Evolutionary conservation across 2,797 vertebrate species (phyloP).

Genomic region (Spinus olivaceus): DNA sequence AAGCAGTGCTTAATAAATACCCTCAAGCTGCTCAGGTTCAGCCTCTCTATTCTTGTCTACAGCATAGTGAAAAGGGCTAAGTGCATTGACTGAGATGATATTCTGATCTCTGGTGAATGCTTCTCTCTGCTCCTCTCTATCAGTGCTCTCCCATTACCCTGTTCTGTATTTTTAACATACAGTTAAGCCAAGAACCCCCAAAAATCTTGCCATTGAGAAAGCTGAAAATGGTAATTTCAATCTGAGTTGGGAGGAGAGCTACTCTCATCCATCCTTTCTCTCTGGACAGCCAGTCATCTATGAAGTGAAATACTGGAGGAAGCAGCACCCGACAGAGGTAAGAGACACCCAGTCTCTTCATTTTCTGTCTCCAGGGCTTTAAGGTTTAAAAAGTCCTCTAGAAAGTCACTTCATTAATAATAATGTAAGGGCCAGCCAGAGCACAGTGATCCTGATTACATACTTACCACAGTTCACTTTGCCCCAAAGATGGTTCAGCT

Average conservation of each 20-base stretch:
- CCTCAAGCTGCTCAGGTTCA: neutral
- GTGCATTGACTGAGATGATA: rapidly evolving
- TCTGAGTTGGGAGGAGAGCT: conserved; percentile 67
- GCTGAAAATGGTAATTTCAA: neutral
- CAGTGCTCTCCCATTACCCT: neutral
- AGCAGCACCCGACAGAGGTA: conserved; percentile 38
- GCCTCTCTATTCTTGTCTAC: neutral
- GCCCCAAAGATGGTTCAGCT: neutral
- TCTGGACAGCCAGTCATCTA: neutral
- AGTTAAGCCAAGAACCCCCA: conserved; percentile 73
- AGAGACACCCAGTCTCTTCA: neutral
- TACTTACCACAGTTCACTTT: neutral
- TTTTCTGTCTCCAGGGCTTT: neutral
- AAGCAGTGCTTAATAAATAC: neutral
- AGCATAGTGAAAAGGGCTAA: neutral
- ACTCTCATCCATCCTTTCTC: neutral
- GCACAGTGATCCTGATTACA: neutral
- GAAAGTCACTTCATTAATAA: neutral
- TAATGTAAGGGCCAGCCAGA: neutral
- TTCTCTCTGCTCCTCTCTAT: neutral
- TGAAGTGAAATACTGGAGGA: conserved; percentile 64
- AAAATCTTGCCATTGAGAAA: conserved; percentile 34
- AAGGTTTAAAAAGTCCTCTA: neutral
- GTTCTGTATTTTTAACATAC: neutral
- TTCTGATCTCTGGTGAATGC: neutral